A percentile compares a stretch with the other conserved stretches of the same genome.
Evolutionary conservation across 1,140 invertebrate species (phyloP).

Genomic region (Homalodisca vitripennis): DNA sequence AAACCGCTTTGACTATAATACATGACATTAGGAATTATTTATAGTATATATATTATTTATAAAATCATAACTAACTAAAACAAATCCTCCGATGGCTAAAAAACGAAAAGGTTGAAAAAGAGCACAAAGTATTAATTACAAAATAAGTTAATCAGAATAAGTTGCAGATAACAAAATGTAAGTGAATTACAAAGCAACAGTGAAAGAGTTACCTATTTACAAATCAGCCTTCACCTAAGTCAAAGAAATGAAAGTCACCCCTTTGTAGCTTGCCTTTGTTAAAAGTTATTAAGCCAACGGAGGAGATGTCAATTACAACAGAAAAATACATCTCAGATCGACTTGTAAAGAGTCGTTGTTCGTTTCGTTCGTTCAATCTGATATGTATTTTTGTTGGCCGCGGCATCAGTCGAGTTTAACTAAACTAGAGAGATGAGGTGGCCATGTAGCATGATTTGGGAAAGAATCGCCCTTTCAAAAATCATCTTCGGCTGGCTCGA

Average conservation of each 20-base stretch:
- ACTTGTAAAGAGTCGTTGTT: slow-evolving; percentile 2
- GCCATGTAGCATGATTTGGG: background rate
- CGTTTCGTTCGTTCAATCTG: background rate
- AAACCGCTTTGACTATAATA: slow-evolving; percentile 34
- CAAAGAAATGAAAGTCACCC: slow-evolving; percentile 26
- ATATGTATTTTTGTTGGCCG: slow-evolving; percentile 23
- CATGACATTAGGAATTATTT: slow-evolving; percentile 33
- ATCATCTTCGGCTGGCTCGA: slow-evolving; percentile 14
- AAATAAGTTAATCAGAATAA: slow-evolving; percentile 17
- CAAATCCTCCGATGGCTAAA: slow-evolving; percentile 40
- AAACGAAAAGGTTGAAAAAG: background rate
- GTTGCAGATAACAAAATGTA: slow-evolving; percentile 8
- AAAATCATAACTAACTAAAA: slow-evolving; percentile 30
- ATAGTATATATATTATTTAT: slow-evolving; percentile 30
- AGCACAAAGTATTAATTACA: slow-evolving; percentile 13
- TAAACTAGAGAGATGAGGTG: background rate
- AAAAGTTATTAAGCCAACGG: slow-evolving; percentile 30
- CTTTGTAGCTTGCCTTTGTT: slow-evolving; percentile 25
- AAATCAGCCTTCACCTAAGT: slow-evolving; percentile 17
- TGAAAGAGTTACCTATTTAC: slow-evolving; percentile 6
- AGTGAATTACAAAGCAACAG: slow-evolving; percentile 11
- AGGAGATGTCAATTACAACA: slow-evolving; percentile 24
- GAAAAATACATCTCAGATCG: slow-evolving; percentile 35
- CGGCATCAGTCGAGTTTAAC: background rate
- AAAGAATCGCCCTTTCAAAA: background rate